phyloP scores from a whole-genome alignment of 2,113 vertebrate species.

The Jacana jacana region DNA sequence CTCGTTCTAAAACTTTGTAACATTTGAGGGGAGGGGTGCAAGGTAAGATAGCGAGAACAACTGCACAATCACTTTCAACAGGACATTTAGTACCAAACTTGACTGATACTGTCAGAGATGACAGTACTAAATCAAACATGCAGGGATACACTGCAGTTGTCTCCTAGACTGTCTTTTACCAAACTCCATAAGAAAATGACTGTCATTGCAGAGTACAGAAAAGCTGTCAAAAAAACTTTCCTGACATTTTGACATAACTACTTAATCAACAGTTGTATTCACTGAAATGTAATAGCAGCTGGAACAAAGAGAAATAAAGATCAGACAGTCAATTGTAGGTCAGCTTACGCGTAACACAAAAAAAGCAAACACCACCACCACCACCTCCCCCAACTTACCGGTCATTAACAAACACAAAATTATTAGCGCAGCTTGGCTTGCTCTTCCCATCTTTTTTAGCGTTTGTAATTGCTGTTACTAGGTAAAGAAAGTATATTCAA shows the following conservation, averaged over 20 bases:
- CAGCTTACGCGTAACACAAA: background rate
- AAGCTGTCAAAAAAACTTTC: background rate
- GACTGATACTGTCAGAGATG: background rate
- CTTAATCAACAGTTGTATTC: background rate
- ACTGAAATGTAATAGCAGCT: background rate
- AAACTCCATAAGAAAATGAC: background rate
- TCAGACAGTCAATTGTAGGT: background rate
- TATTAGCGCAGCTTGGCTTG: background rate
- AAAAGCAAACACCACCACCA: background rate
- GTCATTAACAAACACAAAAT: background rate
- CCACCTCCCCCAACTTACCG: constrained; percentile 18
- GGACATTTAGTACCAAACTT: background rate
- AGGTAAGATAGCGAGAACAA: background rate
- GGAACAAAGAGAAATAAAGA: background rate
- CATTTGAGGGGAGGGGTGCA: background rate
- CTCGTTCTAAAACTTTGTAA: background rate
- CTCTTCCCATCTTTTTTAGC: constrained; percentile 3
- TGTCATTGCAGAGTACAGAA: background rate
- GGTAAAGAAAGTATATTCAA: background rate
- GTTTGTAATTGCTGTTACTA: background rate
- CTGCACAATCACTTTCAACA: background rate
- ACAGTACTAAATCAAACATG: background rate
- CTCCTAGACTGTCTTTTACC: background rate
- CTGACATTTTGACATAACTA: background rate
- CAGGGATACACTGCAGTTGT: background rate